Evolutionary conservation across 2,888 invertebrate species (phyloP), one percentile per base, ranked within the genome.

Genomic region (Sipha maydis): DNA sequence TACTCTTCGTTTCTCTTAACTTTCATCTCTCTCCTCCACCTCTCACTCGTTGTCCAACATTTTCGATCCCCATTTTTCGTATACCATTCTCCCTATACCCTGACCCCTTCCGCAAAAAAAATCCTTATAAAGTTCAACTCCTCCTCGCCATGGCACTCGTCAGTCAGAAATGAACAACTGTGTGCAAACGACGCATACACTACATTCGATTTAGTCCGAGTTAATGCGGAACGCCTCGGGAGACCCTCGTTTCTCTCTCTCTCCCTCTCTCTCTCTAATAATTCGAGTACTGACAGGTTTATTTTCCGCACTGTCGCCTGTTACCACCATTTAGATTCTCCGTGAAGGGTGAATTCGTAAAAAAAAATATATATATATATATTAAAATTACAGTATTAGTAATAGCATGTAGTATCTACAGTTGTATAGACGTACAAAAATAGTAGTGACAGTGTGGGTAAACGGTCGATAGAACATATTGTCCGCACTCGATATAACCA

Each of bases 1-100:
- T 56, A 85, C 73, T 84, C 83, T 82, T 89, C 73, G 73, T 90
- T 75, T 80, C 73, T 84, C 89, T 83, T 34, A 85, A 78, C 85
- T 61, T 80, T 78, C 73, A 38, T 84, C 78, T 83, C 79, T 73
- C 75, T 73, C 69, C 83, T 1, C 83, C 56, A 67, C 82, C 56
- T 67, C n/a, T 88, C 79, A 90, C 90, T 90, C 90, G 31, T n/a
- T 9, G 73, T 34, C 17, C 34, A 34, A 73, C n/a, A 28, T 71
- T 71, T 28, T 1, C 69, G 28, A 71, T 71, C 69, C 11, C 69
- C 69, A 71, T 71, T 71, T 14, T 71, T 28, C 69, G n/a, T 28
- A 69, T 9, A 28, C 73, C 73, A 19, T 14, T 73, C 34, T 17
- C n/a, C 73, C 31, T 73, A 34, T 73, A 69, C 25, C 11, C n/a